phyloP scores from a whole-genome alignment of 2,113 vertebrate species.

The Sinocyclocheilus rhinocerous region DNA sequence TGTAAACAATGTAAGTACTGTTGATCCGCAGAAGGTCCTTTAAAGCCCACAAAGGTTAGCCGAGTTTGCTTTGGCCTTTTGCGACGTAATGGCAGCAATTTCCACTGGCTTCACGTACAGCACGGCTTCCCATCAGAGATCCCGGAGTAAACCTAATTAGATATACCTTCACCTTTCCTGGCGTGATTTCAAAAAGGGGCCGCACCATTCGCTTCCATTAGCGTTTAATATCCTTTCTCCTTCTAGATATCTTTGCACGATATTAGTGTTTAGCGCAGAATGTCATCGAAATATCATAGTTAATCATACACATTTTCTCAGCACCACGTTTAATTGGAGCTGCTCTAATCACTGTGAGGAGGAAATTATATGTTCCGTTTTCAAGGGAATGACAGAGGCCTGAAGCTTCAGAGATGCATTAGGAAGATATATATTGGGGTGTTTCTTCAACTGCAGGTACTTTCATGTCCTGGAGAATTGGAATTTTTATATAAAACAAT shows the following conservation, averaged over 20 bases:
- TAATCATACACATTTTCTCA: slow-evolving; percentile 53
- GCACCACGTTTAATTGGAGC: slow-evolving; percentile 45
- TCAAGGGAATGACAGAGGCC: slow-evolving; percentile 1
- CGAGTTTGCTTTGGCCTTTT: slow-evolving; percentile 51
- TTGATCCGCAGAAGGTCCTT: slow-evolving; percentile 48
- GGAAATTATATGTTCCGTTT: slow-evolving; percentile 34
- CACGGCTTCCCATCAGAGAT: slow-evolving; percentile 52
- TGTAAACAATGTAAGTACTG: slow-evolving; percentile 60
- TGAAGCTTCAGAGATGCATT: slow-evolving; percentile 19
- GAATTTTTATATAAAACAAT: too few species aligned
- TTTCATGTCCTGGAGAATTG: neutral
- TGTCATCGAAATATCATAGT: slow-evolving; percentile 63
- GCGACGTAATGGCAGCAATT: slow-evolving; percentile 53
- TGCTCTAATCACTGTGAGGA: slow-evolving; percentile 35
- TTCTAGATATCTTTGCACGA: slow-evolving; percentile 31
- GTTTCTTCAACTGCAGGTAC: neutral
- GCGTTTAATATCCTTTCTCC: slow-evolving; percentile 56
- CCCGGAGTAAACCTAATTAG: slow-evolving; percentile 64
- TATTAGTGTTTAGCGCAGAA: slow-evolving; percentile 56
- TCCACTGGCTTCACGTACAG: slow-evolving; percentile 41
- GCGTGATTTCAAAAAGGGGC: slow-evolving; percentile 40
- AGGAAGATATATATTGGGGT: neutral
- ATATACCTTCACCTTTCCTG: slow-evolving; percentile 60
- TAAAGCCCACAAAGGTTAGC: slow-evolving; percentile 52
- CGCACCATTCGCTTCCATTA: slow-evolving; percentile 43